phyloP scores from a whole-genome alignment of 2,888 invertebrate species.

The Diarsia mendica region DNA sequence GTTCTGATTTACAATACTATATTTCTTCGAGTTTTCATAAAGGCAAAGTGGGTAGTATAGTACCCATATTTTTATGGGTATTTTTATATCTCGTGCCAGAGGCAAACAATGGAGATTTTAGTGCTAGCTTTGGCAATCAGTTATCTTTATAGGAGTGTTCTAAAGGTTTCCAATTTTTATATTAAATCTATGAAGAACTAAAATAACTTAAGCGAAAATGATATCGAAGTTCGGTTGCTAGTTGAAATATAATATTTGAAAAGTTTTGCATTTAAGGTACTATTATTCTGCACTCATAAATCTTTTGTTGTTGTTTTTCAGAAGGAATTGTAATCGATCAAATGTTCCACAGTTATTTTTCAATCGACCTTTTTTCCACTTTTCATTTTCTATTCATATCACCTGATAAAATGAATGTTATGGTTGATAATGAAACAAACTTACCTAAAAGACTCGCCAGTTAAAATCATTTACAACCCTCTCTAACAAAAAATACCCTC shows the following conservation, averaged over 20 bases:
- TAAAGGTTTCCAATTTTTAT: conserved; percentile 33
- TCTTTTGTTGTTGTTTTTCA: neutral
- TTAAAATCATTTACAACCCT: conserved; percentile 5
- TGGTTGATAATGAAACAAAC: neutral
- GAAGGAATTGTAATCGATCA: neutral
- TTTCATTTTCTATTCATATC: neutral
- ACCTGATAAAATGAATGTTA: neutral
- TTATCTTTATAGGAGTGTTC: conserved; percentile 16
- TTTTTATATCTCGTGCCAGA: conserved; percentile 47
- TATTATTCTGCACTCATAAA: neutral
- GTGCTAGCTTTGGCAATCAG: conserved; percentile 25
- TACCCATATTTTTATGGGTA: conserved; percentile 44
- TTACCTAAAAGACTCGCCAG: neutral
- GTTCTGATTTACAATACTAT: conserved; percentile 56
- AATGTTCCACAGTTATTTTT: neutral
- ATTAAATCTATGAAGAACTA: conserved; percentile 16
- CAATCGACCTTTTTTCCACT: neutral
- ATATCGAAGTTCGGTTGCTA: conserved; percentile 6
- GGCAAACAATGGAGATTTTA: conserved; percentile 47
- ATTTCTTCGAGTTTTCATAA: conserved; percentile 57
- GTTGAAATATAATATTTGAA: conserved; percentile 46
- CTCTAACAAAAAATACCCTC: neutral
- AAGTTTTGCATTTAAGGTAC: conserved; percentile 27
- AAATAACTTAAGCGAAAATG: conserved; percentile 31
- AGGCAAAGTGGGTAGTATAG: conserved; percentile 39